A percentile compares a stretch with the other conserved stretches of the same genome.
Evolutionary conservation across 2,888 invertebrate genomes (phyloP).

Genomic region (Mamestra brassicae): DNA sequence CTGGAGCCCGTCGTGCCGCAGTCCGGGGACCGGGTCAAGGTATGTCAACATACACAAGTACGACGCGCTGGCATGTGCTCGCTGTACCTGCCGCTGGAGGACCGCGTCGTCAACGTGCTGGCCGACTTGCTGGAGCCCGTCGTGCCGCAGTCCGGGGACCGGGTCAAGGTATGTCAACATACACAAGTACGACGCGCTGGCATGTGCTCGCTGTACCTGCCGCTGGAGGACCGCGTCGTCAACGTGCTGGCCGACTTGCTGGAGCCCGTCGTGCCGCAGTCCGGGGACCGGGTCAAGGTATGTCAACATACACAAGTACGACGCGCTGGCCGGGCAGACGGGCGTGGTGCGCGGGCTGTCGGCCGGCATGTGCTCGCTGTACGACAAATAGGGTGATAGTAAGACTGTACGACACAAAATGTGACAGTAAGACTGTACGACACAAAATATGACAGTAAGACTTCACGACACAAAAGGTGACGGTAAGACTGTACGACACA

Average conservation of each 20-base stretch:
- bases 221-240: constrained; percentile 1
- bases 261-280: constrained; percentile 96
- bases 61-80: constrained; percentile 94
- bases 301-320: constrained; percentile 64
- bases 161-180: constrained; percentile 94
- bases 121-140: constrained; percentile 97
- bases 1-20: constrained; percentile 97
- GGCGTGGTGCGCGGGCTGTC: constrained; percentile 97
- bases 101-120: constrained; percentile 96
- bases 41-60: constrained; percentile 81
- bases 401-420: too few relatives aligned
- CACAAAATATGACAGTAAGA: too few relatives aligned
- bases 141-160: constrained; percentile 96
- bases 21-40: constrained; percentile 96
- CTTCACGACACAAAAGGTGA: too few relatives aligned
- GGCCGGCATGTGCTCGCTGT: constrained; percentile 85
- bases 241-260: constrained; percentile 93
- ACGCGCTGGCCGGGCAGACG: constrained; percentile 95
- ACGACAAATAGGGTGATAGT: too few relatives aligned
- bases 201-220: not conserved
- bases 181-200: not conserved
- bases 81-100: constrained; percentile 96
- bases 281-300: constrained; percentile 91
- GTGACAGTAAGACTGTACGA: too few relatives aligned
- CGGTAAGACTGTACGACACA: too few relatives aligned